Evolutionary conservation across 2,113 vertebrate species (phyloP).

Genomic region (Leuciscus idus): DNA sequence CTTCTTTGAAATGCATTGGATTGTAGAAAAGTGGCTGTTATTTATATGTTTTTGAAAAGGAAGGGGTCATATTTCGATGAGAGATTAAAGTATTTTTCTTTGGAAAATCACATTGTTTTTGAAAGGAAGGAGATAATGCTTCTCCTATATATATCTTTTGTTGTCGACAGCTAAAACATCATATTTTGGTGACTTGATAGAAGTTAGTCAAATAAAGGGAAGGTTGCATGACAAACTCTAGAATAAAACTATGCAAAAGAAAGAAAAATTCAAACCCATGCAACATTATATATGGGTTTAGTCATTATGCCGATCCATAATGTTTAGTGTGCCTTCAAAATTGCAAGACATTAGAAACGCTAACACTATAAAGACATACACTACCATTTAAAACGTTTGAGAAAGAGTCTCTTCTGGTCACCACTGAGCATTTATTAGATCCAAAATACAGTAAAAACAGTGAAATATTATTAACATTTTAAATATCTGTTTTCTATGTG

Average conservation of each 20-base stretch:
- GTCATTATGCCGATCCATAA: neutral
- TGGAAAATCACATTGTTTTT: neutral
- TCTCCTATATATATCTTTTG: neutral
- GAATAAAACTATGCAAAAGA: neutral
- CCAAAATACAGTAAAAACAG: no score
- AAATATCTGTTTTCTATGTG: no score
- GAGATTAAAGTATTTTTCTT: neutral
- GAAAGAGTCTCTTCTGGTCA: no score
- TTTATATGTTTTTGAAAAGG: neutral
- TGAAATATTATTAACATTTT: no score
- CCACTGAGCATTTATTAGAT: no score
- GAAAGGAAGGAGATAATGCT: neutral
- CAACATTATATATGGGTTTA: neutral
- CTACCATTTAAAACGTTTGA: no score
- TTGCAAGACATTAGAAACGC: neutral
- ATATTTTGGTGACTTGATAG: neutral
- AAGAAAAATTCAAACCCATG: neutral
- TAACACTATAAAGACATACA: neutral
- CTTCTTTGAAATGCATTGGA: neutral
- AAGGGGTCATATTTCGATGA: neutral
- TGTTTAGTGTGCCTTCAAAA: neutral
- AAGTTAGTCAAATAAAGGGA: neutral
- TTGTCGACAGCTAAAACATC: neutral
- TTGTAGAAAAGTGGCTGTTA: neutral
- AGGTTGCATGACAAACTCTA: neutral